Evolutionary conservation across 2,113 vertebrate species (phyloP).

Genomic region (Synodontis membranacea): DNA sequence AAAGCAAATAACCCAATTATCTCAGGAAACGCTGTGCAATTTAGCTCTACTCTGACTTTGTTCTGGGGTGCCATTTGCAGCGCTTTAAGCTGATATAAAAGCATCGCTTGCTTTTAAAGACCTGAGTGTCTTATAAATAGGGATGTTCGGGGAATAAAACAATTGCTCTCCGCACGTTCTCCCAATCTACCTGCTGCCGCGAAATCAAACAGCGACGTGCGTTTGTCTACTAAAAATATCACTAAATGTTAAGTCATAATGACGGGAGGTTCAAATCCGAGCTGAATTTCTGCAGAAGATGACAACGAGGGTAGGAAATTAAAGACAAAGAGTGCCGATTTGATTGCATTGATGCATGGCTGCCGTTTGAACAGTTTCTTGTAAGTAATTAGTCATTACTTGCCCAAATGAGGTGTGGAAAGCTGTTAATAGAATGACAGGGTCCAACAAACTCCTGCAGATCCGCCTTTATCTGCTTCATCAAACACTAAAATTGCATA

Average conservation of each 20-base stretch:
- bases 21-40: conserved; percentile 42
- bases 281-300: neutral
- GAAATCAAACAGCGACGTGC: neutral
- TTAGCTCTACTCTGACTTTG: conserved; percentile 22
- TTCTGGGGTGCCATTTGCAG: conserved; percentile 37
- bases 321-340: neutral
- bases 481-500: conserved; percentile 44
- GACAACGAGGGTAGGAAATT: neutral
- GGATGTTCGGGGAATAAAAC: conserved; percentile 12
- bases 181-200: neutral
- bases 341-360: conserved; percentile 43
- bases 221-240: neutral
- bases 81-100: conserved; percentile 41
- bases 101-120: conserved; percentile 43
- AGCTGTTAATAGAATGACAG: conserved; percentile 68
- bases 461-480: conserved; percentile 60
- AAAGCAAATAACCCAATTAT: conserved; percentile 50
- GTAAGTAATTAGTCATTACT: conserved; percentile 85
- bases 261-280: neutral
- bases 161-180: neutral
- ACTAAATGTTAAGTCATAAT: neutral
- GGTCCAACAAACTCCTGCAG: conserved; percentile 68
- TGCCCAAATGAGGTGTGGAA: conserved; percentile 75
- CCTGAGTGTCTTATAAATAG: conserved; percentile 26
- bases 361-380: conserved; percentile 73